Evolutionary conservation across 2,888 invertebrate genomes (phyloP).

Genomic region (Sabatieria punctata): DNA sequence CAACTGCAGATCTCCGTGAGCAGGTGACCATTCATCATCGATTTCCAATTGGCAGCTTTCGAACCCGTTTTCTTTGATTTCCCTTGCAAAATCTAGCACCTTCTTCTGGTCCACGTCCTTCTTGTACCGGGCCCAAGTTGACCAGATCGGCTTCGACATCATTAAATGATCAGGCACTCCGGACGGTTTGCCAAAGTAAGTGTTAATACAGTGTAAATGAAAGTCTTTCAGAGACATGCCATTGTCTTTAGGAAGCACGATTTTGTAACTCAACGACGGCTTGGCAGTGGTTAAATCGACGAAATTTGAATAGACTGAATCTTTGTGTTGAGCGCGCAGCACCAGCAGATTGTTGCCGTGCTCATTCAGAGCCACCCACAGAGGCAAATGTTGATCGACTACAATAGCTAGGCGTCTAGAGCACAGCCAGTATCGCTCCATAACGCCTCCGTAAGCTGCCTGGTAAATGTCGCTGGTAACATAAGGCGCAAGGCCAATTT

Average conservation of each 20-base stretch:
- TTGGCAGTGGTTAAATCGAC: background rate
- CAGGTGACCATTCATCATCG: background rate
- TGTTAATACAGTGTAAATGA: slow-evolving; percentile 47
- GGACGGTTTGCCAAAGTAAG: slow-evolving; percentile 46
- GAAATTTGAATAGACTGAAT: slow-evolving; percentile 39
- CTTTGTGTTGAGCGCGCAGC: slow-evolving; percentile 41
- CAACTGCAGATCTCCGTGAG: background rate
- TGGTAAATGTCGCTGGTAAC: background rate
- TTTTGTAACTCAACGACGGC: background rate
- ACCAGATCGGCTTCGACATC: slow-evolving; percentile 66
- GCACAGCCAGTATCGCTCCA: slow-evolving; percentile 44
- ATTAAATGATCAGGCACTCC: slow-evolving; percentile 49
- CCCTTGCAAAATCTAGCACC: slow-evolving; percentile 48
- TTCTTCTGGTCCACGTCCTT: slow-evolving; percentile 47
- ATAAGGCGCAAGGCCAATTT: background rate
- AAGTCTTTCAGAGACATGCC: slow-evolving; percentile 40
- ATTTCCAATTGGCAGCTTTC: slow-evolving; percentile 42
- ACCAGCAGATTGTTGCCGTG: slow-evolving; percentile 41
- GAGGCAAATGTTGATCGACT: slow-evolving; percentile 47
- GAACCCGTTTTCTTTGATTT: slow-evolving; percentile 49
- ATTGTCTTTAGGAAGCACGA: slow-evolving; percentile 36
- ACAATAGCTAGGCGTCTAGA: slow-evolving; percentile 50
- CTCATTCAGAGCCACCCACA: slow-evolving; percentile 60
- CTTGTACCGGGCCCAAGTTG: slow-evolving; percentile 58
- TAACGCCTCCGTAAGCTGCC: background rate